A percentile compares a stretch with the other conserved stretches of the same genome.
Conservation (phyloP, 2,888 invertebrate genomes). For the Scaptomyza parva region DNA sequence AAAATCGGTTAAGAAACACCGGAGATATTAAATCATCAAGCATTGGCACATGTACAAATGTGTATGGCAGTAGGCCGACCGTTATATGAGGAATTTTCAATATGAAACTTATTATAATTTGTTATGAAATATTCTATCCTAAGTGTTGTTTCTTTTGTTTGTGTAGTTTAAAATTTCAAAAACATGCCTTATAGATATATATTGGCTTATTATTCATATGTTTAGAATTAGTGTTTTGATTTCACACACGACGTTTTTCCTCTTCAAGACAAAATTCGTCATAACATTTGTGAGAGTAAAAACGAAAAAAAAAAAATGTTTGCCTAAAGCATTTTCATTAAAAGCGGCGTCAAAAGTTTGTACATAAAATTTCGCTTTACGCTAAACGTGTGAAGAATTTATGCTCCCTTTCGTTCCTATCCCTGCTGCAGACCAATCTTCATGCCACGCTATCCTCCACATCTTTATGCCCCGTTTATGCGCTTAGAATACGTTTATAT, state of each 20-base stretch:
- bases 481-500: conserved; percentile 62
- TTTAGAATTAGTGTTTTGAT: neutral
- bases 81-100: too few relatives aligned
- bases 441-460: neutral
- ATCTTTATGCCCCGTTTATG: conserved; percentile 53
- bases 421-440: neutral
- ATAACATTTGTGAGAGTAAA: conserved; percentile 4
- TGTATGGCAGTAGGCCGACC: too few relatives aligned
- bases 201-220: too few relatives aligned
- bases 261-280: neutral
- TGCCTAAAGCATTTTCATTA: conserved; percentile 49
- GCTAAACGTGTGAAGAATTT: conserved; percentile 68
- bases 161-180: too few relatives aligned
- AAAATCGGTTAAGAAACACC: too few relatives aligned
- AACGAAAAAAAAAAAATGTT: conserved; percentile 13
- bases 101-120: too few relatives aligned
- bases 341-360: conserved; percentile 49
- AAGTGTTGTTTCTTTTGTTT: neutral
- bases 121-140: too few relatives aligned
- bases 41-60: too few relatives aligned
- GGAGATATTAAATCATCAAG: too few relatives aligned
- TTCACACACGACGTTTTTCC: neutral
- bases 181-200: too few relatives aligned
- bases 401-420: neutral
- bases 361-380: conserved; percentile 58